Percentiles rank a stretch among this genome's conserved stretches.
Conservation (phyloP, 2,797 vertebrate species). For the Urophycis tenuis region DNA sequence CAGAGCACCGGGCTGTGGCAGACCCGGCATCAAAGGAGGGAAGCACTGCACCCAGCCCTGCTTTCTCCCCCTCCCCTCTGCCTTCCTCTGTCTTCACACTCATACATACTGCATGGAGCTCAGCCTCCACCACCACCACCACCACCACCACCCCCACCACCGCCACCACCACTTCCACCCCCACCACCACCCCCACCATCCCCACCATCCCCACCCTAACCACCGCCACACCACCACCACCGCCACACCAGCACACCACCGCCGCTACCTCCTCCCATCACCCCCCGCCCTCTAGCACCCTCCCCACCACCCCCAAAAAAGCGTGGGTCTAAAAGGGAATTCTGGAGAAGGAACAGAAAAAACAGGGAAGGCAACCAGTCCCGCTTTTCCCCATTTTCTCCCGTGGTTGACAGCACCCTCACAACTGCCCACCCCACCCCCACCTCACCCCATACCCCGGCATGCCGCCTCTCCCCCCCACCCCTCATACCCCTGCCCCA, state of each 20-base stretch:
- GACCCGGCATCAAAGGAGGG: neutral
- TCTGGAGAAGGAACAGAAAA: constrained; percentile 12
- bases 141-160: neutral
- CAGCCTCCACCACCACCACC: neutral
- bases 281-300: too few relatives aligned
- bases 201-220: neutral
- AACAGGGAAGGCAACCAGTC: constrained; percentile 29
- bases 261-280: neutral
- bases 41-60: neutral
- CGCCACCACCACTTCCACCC: neutral
- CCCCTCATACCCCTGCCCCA: constrained; percentile 23
- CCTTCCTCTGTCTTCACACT: neutral
- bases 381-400: constrained; percentile 11
- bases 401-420: constrained; percentile 6
- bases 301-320: neutral
- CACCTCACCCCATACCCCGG: constrained; percentile 12
- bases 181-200: neutral
- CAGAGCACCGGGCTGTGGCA: neutral
- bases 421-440: constrained; percentile 23
- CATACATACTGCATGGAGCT: constrained; percentile 4
- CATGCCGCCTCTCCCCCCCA: constrained; percentile 14
- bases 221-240: neutral
- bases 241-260: too few relatives aligned
- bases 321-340: neutral
- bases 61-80: neutral